Base-by-base conservation (phyloP, 2,797 vertebrate species). In the Falco berigora region DNA sequence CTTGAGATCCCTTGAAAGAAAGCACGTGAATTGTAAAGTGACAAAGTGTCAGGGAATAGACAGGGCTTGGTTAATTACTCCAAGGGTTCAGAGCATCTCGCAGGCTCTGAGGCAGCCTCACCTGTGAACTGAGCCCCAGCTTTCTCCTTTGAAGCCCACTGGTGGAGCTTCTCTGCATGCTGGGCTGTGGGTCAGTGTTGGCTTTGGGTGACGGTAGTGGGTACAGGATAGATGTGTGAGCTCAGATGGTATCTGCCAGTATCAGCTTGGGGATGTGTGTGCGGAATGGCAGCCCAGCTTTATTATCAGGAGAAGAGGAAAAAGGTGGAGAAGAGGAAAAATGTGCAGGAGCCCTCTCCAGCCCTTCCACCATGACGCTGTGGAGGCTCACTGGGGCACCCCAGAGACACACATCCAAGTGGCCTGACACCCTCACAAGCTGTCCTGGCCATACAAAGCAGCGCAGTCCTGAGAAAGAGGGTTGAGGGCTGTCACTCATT, bases 321-420 rank as follows among this genome's bases (percentile, higher is more conserved):
- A 14, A 38, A 34, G 21, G 24, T 2, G 0, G 38, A 71, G 40
- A 46, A 22, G 59, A 61, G 55, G 44, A 12, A 18, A 17, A 38
- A 34, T 18, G 24, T 2, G 0, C 40, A 14, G 62, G 49, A 79
- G 14, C 28, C 17, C 24, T 25, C 36, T 68, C 21, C n/a, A 56
- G 36, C 32, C 49, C 32, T 36, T 69, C 32, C 32, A 9, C 42
- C 0, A 1, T 8, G 42, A n/a, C 1, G 7, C 22, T 1, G 2
- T 47, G 34, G 25, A 18, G 59, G 47, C 27, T 63, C 19, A 20
- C 21, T 21, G 28, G 68, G 62, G 13, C 32, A 8, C 13, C 53
- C 30, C 53, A 9, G 46, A 10, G 69, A 62, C 6, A 3, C 0
- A 3, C 30, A 3, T 40, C 44, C 0, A 1, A 14, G 50, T 27